Base-by-base conservation (phyloP, 1,140 invertebrate species). In the Pseudoatta argentina region DNA sequence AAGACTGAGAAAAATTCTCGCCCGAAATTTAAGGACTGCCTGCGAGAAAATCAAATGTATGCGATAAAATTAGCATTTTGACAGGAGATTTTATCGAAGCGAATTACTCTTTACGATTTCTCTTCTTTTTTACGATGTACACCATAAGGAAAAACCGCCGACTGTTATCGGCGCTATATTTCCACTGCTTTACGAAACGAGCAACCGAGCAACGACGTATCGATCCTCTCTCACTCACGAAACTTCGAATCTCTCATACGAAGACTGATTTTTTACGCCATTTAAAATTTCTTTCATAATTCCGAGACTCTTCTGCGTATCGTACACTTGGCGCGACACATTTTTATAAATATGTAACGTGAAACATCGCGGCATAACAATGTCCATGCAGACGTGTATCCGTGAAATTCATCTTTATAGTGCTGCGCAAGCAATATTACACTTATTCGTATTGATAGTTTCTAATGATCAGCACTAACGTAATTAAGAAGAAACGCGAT, bases 231-330 rank as follows among this genome's bases (percentile, higher is more conserved):
- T 92, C 90, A 77, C 75, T 39, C 5, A 55, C 55, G 53, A 88
- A 90, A 88, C 67, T 88, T 86, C 86, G 78, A 92, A 91, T 91
- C 91, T 92, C 89, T 92, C 87, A 86, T 86, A 85, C 83, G 82
- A 94, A 94, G 94, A 94, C 93, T 94, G 93, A 94, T 94, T 94
- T 94, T 94, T 91, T 87, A 87, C 89, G 64, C 57, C 48, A 71
- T 89, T 91, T 88, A 24, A 77, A 67, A 67, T 55, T 64, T 85
- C n/a, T 81, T 88, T 89, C 88, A 83, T 82, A 86, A 87, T 87
- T 87, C 81, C 69, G 57, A 79, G 64, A 85, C 48, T 69, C 91
- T 72, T 73, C 21, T 59, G 64, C 91, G 87, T 91, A 83, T 79
- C 77, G 88, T 85, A 77, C 69, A 63, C 66, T 69, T 81, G 86